A percentile compares a stretch with the other conserved stretches of the same genome.
These are phyloP conservation scores for Dynastes hyllus DNA, from an alignment of 2,888 invertebrate species.

Conservation along the genomic window DNA sequence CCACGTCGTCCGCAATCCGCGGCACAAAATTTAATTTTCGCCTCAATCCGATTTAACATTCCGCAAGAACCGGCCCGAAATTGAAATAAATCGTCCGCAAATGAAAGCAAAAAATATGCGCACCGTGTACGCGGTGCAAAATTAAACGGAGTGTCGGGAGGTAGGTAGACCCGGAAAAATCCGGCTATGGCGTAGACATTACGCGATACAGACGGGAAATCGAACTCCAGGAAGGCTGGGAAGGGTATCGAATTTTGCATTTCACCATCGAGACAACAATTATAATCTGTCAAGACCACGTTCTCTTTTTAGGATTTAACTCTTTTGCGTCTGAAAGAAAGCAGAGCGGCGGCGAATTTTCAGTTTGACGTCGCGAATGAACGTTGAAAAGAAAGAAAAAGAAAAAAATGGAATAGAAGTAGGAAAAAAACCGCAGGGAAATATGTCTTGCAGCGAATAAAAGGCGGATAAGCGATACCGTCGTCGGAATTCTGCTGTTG, in stretches of 20 bases:
- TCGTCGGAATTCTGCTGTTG: constrained; percentile 14
- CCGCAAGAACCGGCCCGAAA: constrained; percentile 29
- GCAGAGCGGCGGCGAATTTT: constrained; percentile 19
- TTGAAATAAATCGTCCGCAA: constrained; percentile 47
- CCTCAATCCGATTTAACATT: constrained; percentile 48
- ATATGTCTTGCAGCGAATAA: constrained; percentile 23
- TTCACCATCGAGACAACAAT: constrained; percentile 42
- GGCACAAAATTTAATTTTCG: constrained; percentile 45
- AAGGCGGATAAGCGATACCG: constrained; percentile 28
- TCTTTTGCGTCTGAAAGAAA: constrained; percentile 35
- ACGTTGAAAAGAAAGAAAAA: constrained; percentile 10
- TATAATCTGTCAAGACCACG: constrained; percentile 49
- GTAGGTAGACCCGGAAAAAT: constrained; percentile 25
- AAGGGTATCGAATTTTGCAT: constrained; percentile 36
- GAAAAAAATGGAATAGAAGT: neutral
- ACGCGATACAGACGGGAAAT: constrained; percentile 12
- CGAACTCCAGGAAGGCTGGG: neutral
- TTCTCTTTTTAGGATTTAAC: constrained; percentile 37
- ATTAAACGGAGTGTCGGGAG: constrained; percentile 44
- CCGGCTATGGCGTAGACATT: neutral
- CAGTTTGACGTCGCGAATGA: constrained; percentile 19
- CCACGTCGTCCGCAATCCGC: neutral
- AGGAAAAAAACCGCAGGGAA: neutral
- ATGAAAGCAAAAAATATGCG: constrained; percentile 38
- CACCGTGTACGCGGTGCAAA: constrained; percentile 3